phyloP scores from a whole-genome alignment of 2,113 vertebrate genomes.

The Urocitellus parryii region DNA sequence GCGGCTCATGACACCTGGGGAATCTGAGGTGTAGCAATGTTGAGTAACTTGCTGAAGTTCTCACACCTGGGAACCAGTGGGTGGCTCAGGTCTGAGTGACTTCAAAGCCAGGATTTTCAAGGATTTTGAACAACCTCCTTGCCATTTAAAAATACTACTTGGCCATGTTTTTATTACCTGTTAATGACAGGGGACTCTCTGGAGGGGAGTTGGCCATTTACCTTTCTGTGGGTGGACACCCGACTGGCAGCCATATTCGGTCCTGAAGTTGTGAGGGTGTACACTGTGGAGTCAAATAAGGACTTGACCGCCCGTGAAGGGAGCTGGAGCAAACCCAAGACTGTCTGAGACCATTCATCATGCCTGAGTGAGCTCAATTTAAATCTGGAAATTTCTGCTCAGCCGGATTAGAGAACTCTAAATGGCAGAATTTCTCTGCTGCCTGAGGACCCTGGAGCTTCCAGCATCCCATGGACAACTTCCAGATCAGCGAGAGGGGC shows the following conservation, averaged over 20 bases:
- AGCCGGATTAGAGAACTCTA: constrained; percentile 64
- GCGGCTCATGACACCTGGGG: not conserved
- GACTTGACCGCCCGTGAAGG: constrained; percentile 11
- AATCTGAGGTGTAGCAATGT: not conserved
- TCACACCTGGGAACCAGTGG: not conserved
- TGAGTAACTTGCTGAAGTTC: not conserved
- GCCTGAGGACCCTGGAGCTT: constrained; percentile 47
- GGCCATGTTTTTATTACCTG: not conserved
- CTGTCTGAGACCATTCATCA: constrained; percentile 68
- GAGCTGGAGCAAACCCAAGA: constrained; percentile 28
- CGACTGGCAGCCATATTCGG: not conserved
- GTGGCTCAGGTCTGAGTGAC: not conserved
- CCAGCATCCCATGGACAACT: not conserved
- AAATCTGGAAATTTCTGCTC: constrained; percentile 79
- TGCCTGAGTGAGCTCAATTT: constrained; percentile 67
- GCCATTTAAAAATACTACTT: not conserved
- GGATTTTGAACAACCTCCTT: not conserved
- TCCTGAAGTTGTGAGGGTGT: not conserved
- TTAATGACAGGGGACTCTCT: not conserved
- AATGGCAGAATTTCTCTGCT: constrained; percentile 62
- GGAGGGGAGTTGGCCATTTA: accelerated
- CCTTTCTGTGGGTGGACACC: not conserved
- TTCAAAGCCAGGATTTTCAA: not conserved
- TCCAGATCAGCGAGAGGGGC: not conserved
- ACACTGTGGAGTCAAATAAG: constrained; percentile 63